Conservation (phyloP, 2,888 invertebrate genomes). For the Cosmia trapezina region DNA sequence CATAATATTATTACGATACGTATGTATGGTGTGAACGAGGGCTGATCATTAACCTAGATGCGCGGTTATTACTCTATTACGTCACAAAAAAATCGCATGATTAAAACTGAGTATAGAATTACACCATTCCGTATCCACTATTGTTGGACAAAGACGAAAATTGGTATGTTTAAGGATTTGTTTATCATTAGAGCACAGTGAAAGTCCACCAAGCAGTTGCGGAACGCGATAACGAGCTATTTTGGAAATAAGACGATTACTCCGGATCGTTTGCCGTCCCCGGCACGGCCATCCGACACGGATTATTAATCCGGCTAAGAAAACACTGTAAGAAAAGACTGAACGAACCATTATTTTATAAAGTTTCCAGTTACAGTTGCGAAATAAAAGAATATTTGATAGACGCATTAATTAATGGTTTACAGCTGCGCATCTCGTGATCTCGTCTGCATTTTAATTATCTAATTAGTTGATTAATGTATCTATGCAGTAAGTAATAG, state of each 20-base stretch:
- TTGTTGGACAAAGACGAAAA: slow-evolving; percentile 24
- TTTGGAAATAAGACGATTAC: slow-evolving; percentile 63
- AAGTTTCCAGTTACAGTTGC: slow-evolving; percentile 17
- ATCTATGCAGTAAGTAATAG: no score
- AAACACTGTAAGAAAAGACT: slow-evolving; percentile 35
- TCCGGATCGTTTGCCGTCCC: slow-evolving; percentile 40
- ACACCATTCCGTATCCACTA: slow-evolving; percentile 21
- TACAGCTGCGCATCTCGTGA: neutral
- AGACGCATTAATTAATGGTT: neutral
- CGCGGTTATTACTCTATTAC: slow-evolving; percentile 49
- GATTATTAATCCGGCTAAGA: slow-evolving; percentile 64
- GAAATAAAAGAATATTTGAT: slow-evolving; percentile 29
- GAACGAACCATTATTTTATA: slow-evolving; percentile 42
- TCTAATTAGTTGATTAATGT: neutral
- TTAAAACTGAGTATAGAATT: slow-evolving; percentile 46
- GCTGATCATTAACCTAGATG: slow-evolving; percentile 64
- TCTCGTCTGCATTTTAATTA: slow-evolving; percentile 1
- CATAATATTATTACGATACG: slow-evolving; percentile 51
- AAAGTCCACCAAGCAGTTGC: slow-evolving; percentile 55
- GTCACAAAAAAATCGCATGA: slow-evolving; percentile 54
- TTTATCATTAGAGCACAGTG: slow-evolving; percentile 52
- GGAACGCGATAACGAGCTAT: slow-evolving; percentile 59
- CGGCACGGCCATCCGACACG: slow-evolving; percentile 56
- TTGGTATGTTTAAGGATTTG: slow-evolving; percentile 17
- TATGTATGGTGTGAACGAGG: slow-evolving; percentile 59